Percentiles rank a stretch among this genome's conserved stretches.
phyloP scores from a whole-genome alignment of 2,888 invertebrate genomes.

The Halocaridina rubra region DNA sequence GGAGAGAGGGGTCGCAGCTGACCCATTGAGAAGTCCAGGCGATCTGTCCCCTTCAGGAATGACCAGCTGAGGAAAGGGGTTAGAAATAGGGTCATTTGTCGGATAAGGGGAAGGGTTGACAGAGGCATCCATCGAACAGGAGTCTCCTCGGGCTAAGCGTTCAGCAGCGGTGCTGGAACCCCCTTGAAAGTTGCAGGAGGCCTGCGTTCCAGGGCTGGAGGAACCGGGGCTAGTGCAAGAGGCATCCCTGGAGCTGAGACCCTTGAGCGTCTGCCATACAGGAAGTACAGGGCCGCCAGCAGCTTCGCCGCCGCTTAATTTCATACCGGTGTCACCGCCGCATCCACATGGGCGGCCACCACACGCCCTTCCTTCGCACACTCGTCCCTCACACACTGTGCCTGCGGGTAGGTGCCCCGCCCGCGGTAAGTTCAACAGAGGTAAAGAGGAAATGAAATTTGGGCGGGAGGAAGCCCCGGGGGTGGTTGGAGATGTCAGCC shows the following conservation, averaged over 20 bases:
- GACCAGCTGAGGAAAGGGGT: slow-evolving; percentile 25
- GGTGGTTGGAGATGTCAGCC: slow-evolving; percentile 15
- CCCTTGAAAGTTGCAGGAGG: neutral
- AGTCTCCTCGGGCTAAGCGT: slow-evolving; percentile 37
- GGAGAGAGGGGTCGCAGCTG: slow-evolving; percentile 30
- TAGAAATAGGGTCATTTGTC: neutral
- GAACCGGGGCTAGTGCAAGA: slow-evolving; percentile 16
- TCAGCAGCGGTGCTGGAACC: slow-evolving; percentile 34
- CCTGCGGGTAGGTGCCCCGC: slow-evolving; percentile 9
- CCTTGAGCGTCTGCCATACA: slow-evolving; percentile 58
- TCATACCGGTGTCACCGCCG: slow-evolving; percentile 44
- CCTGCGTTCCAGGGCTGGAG: slow-evolving; percentile 21
- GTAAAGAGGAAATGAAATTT: slow-evolving; percentile 8
- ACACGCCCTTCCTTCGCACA: slow-evolving; percentile 43
- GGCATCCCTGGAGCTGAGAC: slow-evolving; percentile 52
- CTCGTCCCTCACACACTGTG: slow-evolving; percentile 52
- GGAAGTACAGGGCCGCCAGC: slow-evolving; percentile 29
- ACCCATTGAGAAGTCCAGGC: slow-evolving; percentile 30
- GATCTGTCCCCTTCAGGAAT: slow-evolving; percentile 42
- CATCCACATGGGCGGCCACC: slow-evolving; percentile 51
- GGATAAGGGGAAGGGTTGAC: neutral
- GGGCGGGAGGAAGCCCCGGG: slow-evolving; percentile 26
- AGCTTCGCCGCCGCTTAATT: slow-evolving; percentile 36
- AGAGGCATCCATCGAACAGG: slow-evolving; percentile 16
- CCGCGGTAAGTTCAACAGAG: slow-evolving; percentile 29